phyloP scores from a whole-genome alignment of 2,113 vertebrate genomes.

The Austrofundulus limnaeus region DNA sequence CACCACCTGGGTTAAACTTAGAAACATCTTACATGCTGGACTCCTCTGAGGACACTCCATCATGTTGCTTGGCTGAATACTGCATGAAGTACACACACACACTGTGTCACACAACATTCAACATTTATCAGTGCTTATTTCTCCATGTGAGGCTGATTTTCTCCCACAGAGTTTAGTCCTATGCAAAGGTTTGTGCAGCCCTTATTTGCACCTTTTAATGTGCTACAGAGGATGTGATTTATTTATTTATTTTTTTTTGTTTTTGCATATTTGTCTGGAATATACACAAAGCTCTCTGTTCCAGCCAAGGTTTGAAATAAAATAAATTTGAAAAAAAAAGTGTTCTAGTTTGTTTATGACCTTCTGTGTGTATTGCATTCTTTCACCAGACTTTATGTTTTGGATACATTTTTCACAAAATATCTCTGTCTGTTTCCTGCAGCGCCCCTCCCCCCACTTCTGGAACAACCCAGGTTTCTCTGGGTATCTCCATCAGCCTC shows the following conservation, averaged over 20 bases:
- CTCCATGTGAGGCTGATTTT: no score
- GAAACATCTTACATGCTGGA: conserved; percentile 20
- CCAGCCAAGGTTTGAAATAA: conserved; percentile 55
- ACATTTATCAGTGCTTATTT: conserved; percentile 32
- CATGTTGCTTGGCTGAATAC: conserved; percentile 24
- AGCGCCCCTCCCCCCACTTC: no score
- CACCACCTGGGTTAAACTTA: conserved; percentile 18
- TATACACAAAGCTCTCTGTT: conserved; percentile 40
- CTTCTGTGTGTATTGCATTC: no score
- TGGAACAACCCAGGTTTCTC: no score
- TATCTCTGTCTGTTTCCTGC: no score
- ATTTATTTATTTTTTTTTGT: no score
- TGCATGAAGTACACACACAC: conserved; percentile 40
- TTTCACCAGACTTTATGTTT: no score
- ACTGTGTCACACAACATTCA: background rate
- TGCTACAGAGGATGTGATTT: conserved; percentile 44
- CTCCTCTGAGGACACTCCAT: conserved; percentile 26
- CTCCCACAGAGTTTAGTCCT: conserved; percentile 59
- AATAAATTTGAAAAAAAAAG: conserved; percentile 25
- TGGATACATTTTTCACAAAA: no score
- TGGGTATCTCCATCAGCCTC: no score
- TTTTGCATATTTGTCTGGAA: conserved; percentile 41
- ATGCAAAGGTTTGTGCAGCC: conserved; percentile 64
- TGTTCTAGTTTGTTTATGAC: background rate
- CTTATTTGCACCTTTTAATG: conserved; percentile 51